Percentiles rank a stretch among this genome's conserved stretches.
These are phyloP conservation scores for Stegophylla sp. DNA, from an alignment of 2,888 invertebrate species.

Conservation along the genomic window DNA sequence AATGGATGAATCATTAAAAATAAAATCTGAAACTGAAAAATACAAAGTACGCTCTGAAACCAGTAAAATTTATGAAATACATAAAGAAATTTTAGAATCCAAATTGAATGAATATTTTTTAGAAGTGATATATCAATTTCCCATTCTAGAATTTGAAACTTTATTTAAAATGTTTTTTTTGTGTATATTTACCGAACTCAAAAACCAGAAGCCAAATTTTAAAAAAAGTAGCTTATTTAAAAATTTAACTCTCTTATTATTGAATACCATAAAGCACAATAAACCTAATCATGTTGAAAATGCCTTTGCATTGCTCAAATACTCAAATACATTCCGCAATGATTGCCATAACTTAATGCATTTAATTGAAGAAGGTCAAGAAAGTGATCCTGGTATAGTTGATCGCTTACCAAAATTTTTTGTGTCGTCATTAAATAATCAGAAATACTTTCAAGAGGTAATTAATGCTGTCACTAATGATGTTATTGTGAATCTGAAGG, in stretches of 20 bases:
- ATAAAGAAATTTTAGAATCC: background rate
- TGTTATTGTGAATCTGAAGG: background rate
- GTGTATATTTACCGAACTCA: constrained; percentile 38
- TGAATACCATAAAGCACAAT: constrained; percentile 17
- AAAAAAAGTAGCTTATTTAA: constrained; percentile 47
- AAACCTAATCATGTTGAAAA: constrained; percentile 23
- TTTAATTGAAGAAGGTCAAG: constrained; percentile 36
- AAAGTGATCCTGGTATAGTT: constrained; percentile 1
- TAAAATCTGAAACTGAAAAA: constrained; percentile 40
- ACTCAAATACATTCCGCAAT: constrained; percentile 30
- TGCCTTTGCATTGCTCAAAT: constrained; percentile 4
- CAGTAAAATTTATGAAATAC: constrained; percentile 15
- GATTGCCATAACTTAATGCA: constrained; percentile 33
- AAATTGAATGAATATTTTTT: constrained; percentile 20
- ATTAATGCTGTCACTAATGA: background rate
- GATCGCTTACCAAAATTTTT: background rate
- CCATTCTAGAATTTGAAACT: constrained; percentile 31
- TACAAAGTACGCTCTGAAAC: constrained; percentile 28
- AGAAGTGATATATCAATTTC: background rate
- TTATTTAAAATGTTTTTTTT: constrained; percentile 52
- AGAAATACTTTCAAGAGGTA: background rate
- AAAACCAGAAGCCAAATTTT: constrained; percentile 7
- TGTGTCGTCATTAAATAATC: background rate
- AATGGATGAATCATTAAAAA: constrained; percentile 38
- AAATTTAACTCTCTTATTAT: constrained; percentile 24